Base-by-base conservation (phyloP, 23 tunicate genomes). In the Halocynthia aurantium region DNA sequence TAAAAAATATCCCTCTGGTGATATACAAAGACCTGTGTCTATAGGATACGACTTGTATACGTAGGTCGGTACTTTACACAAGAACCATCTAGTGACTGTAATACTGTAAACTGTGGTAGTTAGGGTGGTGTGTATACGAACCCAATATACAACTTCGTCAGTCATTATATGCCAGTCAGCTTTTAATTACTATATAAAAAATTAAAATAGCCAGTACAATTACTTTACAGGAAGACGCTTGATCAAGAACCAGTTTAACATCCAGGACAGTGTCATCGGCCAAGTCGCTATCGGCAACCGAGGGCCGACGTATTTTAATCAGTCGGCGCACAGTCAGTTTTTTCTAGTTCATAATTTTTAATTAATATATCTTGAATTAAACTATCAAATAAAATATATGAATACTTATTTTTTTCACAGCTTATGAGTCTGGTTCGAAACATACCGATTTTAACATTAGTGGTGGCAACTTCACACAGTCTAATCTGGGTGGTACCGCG, bases 401-500 rank as follows among this genome's bases (percentile, higher is more conserved):
- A 56, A 52, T 12, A 21, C 31, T 56, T 63, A 20, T 22, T 22
- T 66, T 67, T 2, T 52, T 81, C 5, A 12, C 50, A 84, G 88
- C n/a, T 22, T 84, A 31, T 51, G 69, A 77, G 55, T 61, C 61
- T 6, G 83, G 83, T 8, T 58, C 88, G 0, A 55, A 19, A 6
- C 62, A 84, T 6, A 12, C 31, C 50, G 50, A 78, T 40, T 18
- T 67, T 31, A 55, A 84, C 51, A 57, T 84, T 2, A 10, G n/a
- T 20, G 88, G 78, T 51, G 83, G 83, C 11, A 67, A 84, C 52
- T 69, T 84, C 7, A 20, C 77, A 2, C 83, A 77, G 61, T 58
- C 88, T 40, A 77, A 69, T 50, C 51, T 84, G 12, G 83, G 82
- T 0, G 88, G 88, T 5, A 21, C 22, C 7, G 83, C 88, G 61